Evolutionary conservation across 1,140 invertebrate species (phyloP), one percentile per base, ranked within the genome.

Genomic region (Megathymus violae): DNA sequence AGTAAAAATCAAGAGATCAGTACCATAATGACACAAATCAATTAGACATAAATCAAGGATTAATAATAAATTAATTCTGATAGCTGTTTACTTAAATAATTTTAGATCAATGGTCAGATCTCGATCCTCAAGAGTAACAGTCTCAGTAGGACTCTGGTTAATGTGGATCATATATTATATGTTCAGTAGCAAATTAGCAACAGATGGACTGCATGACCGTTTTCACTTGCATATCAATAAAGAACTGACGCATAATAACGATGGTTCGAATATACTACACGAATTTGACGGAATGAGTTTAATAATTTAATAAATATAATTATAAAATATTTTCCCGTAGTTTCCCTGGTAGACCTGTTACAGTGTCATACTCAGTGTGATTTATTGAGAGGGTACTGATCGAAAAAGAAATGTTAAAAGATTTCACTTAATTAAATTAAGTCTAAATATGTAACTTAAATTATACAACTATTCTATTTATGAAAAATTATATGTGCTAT

Each of bases 401-500:
- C 52, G 64, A 70, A 48, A 59, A 59, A 58, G 67, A 58, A 65
- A 65, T 69, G 27, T n/a, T 56, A 69, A 68, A 15, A 69, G 67
- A 72, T 67, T 75, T 72, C 71, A 80, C 78, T 87, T 85, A 83
- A 88, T 82, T 56, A 78, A 80, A 82, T 83, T 87, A 88, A 88
- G 82, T 84, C 77, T 67, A 63, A 77, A 68, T 69, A 54, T 59
- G 68, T 69, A 71, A 69, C 58, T 67, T 51, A 64, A 70, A 69
- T 60, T 54, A 64, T 64, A 65, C 52, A 46, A 56, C n/a, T 41
- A 54, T 54, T 27, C 44, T 38, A 31, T 9, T 31, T 31, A 51
- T 51, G 34, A 22, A 47, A 56, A 60, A 43, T 63, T 59, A 58
- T 71, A 64, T 27, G 47, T 56, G 27, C 50, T 47, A 52, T 11